Evolutionary conservation across 2,888 invertebrate genomes (phyloP).

Genomic region (Dysmachus trigonus): DNA sequence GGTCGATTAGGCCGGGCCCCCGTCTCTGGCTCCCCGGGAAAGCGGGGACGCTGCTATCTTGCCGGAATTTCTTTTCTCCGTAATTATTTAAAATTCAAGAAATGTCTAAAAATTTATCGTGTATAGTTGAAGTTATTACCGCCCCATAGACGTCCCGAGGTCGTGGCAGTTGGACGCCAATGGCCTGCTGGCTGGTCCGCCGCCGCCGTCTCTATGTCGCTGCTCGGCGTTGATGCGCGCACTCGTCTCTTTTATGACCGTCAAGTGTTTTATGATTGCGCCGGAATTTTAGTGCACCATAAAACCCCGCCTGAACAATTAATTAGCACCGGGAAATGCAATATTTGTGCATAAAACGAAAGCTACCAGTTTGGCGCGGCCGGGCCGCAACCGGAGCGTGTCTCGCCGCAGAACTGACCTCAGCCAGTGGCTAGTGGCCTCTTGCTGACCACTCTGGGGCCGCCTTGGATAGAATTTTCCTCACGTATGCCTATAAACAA

Average conservation of each 20-base stretch:
- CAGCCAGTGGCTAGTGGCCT: constrained; percentile 38
- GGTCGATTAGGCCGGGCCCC: constrained; percentile 21
- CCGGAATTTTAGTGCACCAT: constrained; percentile 39
- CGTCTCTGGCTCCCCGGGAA: not conserved
- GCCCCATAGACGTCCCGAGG: constrained; percentile 10
- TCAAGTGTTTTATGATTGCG: constrained; percentile 39
- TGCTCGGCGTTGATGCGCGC: not conserved
- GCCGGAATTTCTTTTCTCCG: constrained; percentile 45
- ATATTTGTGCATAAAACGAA: constrained; percentile 39
- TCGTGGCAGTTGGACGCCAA: not conserved
- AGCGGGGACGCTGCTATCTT: no score
- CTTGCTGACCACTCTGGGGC: constrained; percentile 11
- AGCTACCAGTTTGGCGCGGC: constrained; percentile 17
- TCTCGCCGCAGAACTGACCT: constrained; percentile 15
- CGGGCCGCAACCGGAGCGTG: constrained; percentile 29
- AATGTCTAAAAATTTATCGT: constrained; percentile 27
- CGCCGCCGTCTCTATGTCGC: no score
- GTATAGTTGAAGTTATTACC: constrained; percentile 31
- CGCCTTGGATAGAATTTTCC: constrained; percentile 49
- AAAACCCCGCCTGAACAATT: constrained; percentile 51
- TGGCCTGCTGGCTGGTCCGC: not conserved
- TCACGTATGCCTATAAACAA: constrained; percentile 53
- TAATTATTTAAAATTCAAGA: constrained; percentile 48
- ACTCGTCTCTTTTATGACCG: not conserved
- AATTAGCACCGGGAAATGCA: constrained; percentile 50